phyloP scores from a whole-genome alignment of 2,888 invertebrate genomes.

The Syrista parreyssii region DNA sequence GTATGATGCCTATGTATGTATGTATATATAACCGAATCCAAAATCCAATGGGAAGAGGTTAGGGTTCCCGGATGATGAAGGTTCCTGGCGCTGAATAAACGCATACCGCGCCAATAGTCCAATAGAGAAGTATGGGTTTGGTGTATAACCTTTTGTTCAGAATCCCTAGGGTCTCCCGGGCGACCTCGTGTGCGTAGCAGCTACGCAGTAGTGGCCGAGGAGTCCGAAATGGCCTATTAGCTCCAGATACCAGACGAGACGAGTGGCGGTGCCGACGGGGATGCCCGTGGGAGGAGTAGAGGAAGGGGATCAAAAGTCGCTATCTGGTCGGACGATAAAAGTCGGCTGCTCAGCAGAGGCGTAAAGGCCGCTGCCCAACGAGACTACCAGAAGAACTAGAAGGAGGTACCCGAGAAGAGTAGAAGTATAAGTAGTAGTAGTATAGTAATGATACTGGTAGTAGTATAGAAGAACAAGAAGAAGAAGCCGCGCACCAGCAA shows the following conservation, averaged over 20 bases:
- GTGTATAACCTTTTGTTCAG: neutral
- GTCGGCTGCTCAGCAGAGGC: neutral
- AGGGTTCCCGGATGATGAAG: neutral
- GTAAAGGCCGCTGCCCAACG: conserved; percentile 1
- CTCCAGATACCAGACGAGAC: neutral
- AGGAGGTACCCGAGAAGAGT: neutral
- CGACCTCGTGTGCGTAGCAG: neutral
- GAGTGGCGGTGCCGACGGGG: neutral
- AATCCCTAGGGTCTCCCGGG: neutral
- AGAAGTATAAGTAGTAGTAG: neutral
- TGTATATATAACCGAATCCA: neutral
- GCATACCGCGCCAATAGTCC: neutral
- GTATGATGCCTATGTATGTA: neutral
- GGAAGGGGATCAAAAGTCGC: conserved; percentile 5
- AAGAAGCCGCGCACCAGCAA: neutral
- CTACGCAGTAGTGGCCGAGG: neutral
- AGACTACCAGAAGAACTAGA: neutral
- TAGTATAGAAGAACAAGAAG: neutral
- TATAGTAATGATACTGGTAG: neutral
- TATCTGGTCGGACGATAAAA: conserved; percentile 1
- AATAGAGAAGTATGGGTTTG: neutral
- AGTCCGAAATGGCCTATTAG: neutral
- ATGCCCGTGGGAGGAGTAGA: neutral
- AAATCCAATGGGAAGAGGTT: neutral
- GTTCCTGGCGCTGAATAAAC: neutral